Percentiles rank a stretch among this genome's conserved stretches.
These are phyloP conservation scores for Serranus cabrilla DNA, from an alignment of 2,797 vertebrate genomes.

Conservation along the genomic window DNA sequence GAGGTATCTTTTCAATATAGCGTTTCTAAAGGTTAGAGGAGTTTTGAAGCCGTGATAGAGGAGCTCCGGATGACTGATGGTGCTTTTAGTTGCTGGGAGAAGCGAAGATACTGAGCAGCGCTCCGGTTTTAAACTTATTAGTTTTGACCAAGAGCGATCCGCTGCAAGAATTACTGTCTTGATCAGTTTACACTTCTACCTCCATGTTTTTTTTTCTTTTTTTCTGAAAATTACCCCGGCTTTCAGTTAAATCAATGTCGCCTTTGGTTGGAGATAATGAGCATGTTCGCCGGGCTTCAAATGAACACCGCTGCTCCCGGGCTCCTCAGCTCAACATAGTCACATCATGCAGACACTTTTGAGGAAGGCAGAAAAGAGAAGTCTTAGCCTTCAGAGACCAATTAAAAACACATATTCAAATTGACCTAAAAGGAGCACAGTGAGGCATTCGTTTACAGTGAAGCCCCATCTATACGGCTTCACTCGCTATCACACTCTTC, in stretches of 20 bases:
- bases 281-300: slow-evolving; percentile 73
- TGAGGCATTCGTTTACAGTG: slow-evolving; percentile 48
- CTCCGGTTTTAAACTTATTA: slow-evolving; percentile 36
- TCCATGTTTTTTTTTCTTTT: slow-evolving; percentile 7
- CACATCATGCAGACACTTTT: slow-evolving; percentile 74
- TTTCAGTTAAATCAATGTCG: slow-evolving; percentile 80
- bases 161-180: slow-evolving; percentile 35
- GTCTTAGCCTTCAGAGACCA: slow-evolving; percentile 78
- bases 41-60: slow-evolving; percentile 57
- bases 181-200: slow-evolving; percentile 58
- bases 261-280: slow-evolving; percentile 81
- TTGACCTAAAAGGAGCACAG: slow-evolving; percentile 69
- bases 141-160: slow-evolving; percentile 47
- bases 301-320: slow-evolving; percentile 71
- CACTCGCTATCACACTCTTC: slow-evolving; percentile 28
- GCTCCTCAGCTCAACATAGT: slow-evolving; percentile 67
- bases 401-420: slow-evolving; percentile 84
- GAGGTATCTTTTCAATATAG: slow-evolving; percentile 69
- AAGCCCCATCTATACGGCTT: slow-evolving; percentile 35
- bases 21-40: slow-evolving; percentile 64
- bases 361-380: slow-evolving; percentile 59
- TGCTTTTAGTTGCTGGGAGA: slow-evolving; percentile 39
- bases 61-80: slow-evolving; percentile 45
- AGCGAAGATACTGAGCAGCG: slow-evolving; percentile 7
- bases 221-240: slow-evolving; percentile 50